Conservation (phyloP, 2,888 invertebrate genomes). For the Acanthococcus lagerstroemiae region DNA sequence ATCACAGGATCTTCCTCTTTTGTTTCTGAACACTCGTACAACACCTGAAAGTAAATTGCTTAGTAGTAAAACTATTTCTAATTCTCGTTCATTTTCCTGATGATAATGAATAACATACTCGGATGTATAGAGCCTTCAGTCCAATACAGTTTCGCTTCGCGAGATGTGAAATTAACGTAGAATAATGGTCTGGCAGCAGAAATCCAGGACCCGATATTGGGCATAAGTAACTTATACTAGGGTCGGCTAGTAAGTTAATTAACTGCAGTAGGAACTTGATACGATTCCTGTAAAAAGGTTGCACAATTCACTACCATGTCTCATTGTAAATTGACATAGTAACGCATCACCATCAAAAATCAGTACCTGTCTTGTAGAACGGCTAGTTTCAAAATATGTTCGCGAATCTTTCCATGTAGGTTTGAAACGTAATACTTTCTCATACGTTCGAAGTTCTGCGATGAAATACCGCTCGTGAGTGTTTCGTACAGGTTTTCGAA, state of each 20-base stretch:
- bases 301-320: no score
- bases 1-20: conserved; percentile 4
- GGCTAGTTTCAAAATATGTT: conserved; percentile 24
- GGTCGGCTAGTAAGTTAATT: conserved; percentile 14
- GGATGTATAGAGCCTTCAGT: conserved; percentile 14
- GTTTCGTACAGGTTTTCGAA: conserved; percentile 19
- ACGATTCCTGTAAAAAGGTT: conserved; percentile 18
- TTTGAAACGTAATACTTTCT: conserved; percentile 10
- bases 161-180: conserved; percentile 14
- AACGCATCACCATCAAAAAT: not conserved
- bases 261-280: conserved; percentile 8
- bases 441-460: conserved; percentile 8
- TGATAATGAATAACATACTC: no score
- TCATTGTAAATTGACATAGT: no score
- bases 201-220: not conserved
- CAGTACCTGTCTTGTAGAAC: conserved; percentile 14
- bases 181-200: conserved; percentile 15
- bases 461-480: conserved; percentile 42
- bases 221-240: conserved; percentile 9
- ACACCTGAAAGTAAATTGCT: not conserved
- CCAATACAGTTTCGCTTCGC: conserved; percentile 4
- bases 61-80: not conserved
- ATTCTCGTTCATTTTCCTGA: no score
- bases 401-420: conserved; percentile 19
- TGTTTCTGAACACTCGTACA: conserved; percentile 1